Conservation (phyloP, 2,113 vertebrate species). For the Salvelinus sp. region DNA sequence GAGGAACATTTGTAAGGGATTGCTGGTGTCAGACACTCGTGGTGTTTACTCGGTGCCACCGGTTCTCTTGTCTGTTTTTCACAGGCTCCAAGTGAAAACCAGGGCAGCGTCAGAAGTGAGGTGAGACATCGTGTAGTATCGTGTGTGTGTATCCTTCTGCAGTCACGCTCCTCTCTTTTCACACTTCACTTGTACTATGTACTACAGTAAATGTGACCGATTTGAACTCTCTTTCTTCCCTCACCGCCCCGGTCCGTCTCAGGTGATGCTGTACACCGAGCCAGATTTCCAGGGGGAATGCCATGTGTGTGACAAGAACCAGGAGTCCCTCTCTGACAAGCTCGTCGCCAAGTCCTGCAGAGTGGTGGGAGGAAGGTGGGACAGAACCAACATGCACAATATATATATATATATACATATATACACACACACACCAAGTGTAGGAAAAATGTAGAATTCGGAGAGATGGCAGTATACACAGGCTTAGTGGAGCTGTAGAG, state of each 20-base stretch:
- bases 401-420: no score
- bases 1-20: background rate
- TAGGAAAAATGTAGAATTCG: no score
- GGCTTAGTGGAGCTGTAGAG: no score
- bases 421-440: no score
- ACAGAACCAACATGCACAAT: no score
- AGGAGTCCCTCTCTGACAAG: constrained; percentile 59
- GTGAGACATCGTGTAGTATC: constrained; percentile 33
- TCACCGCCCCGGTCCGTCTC: background rate
- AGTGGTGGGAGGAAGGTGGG: constrained; percentile 85
- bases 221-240: background rate
- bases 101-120: constrained; percentile 43
- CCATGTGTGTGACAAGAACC: constrained; percentile 67
- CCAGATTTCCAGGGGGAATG: constrained; percentile 80
- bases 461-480: no score
- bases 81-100: constrained; percentile 60
- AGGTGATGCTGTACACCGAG: constrained; percentile 88
- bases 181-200: no score
- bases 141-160: no score
- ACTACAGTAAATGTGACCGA: no score
- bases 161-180: no score
- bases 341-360: constrained; percentile 81
- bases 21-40: background rate
- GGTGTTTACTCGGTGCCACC: background rate
- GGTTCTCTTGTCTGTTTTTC: constrained; percentile 19